Evolutionary conservation across 1,140 invertebrate species (phyloP).

Genomic region (Diplogasteroides magnus): DNA sequence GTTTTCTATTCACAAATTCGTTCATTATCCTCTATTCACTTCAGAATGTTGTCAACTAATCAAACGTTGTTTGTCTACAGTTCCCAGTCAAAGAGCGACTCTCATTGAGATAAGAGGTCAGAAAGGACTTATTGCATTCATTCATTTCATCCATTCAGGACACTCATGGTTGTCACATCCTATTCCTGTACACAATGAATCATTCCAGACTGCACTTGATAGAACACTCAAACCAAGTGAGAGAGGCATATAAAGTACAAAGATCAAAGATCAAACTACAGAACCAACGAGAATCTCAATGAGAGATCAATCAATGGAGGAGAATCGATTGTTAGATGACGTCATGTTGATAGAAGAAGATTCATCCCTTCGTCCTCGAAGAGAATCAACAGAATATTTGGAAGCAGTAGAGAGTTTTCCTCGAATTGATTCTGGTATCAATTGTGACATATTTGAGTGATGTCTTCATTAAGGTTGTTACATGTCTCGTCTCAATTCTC

Average conservation of each 20-base stretch:
- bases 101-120: slow-evolving; percentile 10
- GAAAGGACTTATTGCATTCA: neutral
- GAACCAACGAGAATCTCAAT: neutral
- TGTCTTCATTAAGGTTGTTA: neutral
- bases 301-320: neutral
- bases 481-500: slow-evolving; percentile 10
- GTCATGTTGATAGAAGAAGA: neutral
- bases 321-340: neutral
- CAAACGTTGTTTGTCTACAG: slow-evolving; percentile 26
- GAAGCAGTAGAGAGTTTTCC: neutral
- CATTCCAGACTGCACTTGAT: slow-evolving; percentile 22
- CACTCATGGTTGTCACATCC: slow-evolving; percentile 22
- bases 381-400: neutral
- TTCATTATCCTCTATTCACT: neutral
- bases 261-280: neutral
- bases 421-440: neutral
- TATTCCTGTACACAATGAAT: neutral
- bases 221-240: slow-evolving; percentile 7
- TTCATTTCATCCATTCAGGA: neutral
- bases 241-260: neutral
- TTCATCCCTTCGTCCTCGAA: neutral
- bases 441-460: neutral
- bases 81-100: slow-evolving; percentile 6
- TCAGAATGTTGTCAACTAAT: slow-evolving; percentile 21
- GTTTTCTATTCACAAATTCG: slow-evolving; percentile 3